phyloP scores from a whole-genome alignment of 2,797 vertebrate genomes.

The Basileuterus tristriatus region DNA sequence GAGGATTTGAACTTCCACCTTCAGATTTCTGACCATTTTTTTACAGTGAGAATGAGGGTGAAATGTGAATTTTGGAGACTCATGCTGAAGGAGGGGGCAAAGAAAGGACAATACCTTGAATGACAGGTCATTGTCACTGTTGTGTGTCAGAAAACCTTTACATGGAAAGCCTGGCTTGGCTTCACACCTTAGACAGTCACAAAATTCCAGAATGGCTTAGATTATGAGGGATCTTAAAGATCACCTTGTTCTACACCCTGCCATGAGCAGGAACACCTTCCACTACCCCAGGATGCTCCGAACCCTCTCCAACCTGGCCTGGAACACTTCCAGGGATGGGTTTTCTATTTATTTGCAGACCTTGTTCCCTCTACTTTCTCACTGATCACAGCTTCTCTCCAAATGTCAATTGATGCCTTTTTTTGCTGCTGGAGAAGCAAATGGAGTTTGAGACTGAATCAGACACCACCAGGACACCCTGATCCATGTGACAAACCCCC shows the following conservation, averaged over 20 bases:
- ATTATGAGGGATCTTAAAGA: neutral
- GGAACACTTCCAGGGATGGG: neutral
- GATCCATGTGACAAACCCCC: neutral
- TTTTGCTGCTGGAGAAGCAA: neutral
- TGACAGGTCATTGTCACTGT: neutral
- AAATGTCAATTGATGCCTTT: neutral
- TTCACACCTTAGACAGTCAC: neutral
- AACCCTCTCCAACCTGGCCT: accelerated
- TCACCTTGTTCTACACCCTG: accelerated
- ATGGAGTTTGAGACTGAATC: accelerated
- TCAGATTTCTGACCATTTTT: neutral
- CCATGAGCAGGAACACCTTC: neutral
- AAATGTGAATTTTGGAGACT: neutral
- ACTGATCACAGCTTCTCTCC: neutral
- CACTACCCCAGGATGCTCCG: neutral
- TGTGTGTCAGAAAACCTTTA: neutral
- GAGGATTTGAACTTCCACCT: neutral
- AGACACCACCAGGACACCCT: neutral
- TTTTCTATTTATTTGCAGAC: neutral
- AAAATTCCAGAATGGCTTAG: neutral
- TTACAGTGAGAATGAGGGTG: neutral
- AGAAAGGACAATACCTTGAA: neutral
- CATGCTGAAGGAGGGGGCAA: neutral
- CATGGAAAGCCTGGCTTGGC: neutral
- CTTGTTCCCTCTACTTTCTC: neutral